Evolutionary conservation across 1,140 invertebrate genomes (phyloP), one percentile per base, ranked within the genome.

Genomic region (Amphibalanus amphitrite): DNA sequence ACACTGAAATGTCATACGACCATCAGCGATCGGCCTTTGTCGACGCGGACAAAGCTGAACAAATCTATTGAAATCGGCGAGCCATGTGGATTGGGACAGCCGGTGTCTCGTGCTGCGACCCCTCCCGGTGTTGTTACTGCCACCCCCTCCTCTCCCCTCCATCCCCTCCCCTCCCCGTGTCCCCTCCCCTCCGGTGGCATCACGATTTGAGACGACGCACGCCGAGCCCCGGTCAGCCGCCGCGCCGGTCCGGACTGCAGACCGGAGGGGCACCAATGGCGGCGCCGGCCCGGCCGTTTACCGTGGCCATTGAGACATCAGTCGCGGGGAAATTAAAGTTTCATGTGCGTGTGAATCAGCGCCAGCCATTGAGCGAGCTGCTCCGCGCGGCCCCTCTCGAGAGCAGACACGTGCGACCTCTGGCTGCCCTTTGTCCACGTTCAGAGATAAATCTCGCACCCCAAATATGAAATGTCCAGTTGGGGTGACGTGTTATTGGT

Each of bases 381-480:
- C 33, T 8, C 47, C 13, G 47, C 6, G 1, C 47, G 47, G 47
- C 47, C 47, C 47, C 47, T 59, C 47, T 59, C 47, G 47, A 59
- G 47, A 59, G 47, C 47, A 1, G 47, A 23, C 47, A 20, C 47
- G 47, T 23, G 47, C 47, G 47, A 59, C 47, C 47, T 59, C 47
- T 23, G 47, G 6, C 47, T 59, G 47, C 47, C 47, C 47, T 59
- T 59, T 59, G 47, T 59, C 47, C 47, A 59, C 47, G 10, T 20
- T 6, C 6, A 8, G 6, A 59, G 47, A 59, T 59, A 59, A 59
- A 59, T 59, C 47, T 59, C 23, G 47, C 47, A 59, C 47, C 47
- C 47, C 47, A 59, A 59, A 59, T 59, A 59, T 59, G 47, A 59
- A 59, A 59, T 59, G 47, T 59, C 47, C 47, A 59, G 47, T 59